Conservation (phyloP, 2,113 vertebrate genomes). For the Oryctolagus cuniculus region DNA sequence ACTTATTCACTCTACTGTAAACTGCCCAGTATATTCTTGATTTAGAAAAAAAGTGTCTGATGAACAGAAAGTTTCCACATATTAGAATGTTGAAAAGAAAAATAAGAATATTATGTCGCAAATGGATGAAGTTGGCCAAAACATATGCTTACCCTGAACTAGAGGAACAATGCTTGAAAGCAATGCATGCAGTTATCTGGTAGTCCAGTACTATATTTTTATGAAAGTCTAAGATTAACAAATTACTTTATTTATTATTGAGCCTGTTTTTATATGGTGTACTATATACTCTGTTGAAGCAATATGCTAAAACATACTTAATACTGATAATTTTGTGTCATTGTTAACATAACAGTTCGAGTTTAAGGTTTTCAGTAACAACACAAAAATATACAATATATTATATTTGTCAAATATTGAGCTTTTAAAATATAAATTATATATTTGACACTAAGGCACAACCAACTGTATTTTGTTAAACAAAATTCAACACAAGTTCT, state of each 20-base stretch:
- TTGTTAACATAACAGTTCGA: neutral
- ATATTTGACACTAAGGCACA: neutral
- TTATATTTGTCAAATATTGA: neutral
- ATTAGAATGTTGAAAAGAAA: slow-evolving; percentile 5
- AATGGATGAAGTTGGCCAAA: neutral
- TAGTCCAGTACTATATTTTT: neutral
- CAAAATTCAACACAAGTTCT: neutral
- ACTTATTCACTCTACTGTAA: slow-evolving; percentile 70
- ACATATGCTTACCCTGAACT: neutral
- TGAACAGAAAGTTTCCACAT: neutral
- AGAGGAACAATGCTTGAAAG: neutral
- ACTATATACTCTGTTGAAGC: neutral
- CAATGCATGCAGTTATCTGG: fast-evolving
- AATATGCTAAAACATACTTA: neutral
- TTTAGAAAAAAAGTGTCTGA: slow-evolving; percentile 59
- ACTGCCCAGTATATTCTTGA: slow-evolving; percentile 65
- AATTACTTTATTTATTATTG: neutral
- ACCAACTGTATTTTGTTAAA: neutral
- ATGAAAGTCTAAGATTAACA: neutral
- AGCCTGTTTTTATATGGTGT: neutral
- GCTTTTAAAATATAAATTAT: neutral
- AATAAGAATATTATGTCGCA: neutral
- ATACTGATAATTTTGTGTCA: neutral
- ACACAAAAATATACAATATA: neutral
- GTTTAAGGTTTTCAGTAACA: neutral